These are phyloP conservation scores for Drosophila insularis DNA, from an alignment of 1,140 invertebrate species.

Conservation along the genomic window DNA sequence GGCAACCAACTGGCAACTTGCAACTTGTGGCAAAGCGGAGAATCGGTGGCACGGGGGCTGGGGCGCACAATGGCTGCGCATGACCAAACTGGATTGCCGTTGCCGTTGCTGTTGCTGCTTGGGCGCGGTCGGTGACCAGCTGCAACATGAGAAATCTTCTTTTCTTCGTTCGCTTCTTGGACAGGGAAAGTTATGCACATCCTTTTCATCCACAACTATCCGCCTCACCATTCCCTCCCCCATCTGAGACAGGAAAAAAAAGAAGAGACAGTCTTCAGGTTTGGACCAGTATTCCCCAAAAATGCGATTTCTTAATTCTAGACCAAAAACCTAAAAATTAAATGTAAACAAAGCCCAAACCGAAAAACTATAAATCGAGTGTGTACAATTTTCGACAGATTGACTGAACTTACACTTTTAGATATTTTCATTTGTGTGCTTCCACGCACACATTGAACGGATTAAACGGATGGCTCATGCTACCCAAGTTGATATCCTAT, in stretches of 20 bases:
- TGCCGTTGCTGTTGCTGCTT: background rate
- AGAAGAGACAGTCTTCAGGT: too few relatives aligned
- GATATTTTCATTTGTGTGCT: too few relatives aligned
- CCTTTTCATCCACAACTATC: background rate
- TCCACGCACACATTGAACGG: too few relatives aligned
- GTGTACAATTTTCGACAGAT: background rate
- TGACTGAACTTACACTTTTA: too few relatives aligned
- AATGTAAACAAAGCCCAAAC: background rate
- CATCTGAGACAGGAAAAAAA: too few relatives aligned
- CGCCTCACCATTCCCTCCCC: background rate
- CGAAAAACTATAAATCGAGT: background rate
- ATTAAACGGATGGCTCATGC: background rate
- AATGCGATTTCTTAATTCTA: background rate
- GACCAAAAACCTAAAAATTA: background rate
- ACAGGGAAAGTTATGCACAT: conserved; percentile 12
- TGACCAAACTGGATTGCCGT: conserved; percentile 59
- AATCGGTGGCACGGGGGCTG: background rate
- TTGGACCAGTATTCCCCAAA: too few relatives aligned
- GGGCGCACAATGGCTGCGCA: conserved; percentile 10
- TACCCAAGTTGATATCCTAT: conserved; percentile 8
- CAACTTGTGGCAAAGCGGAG: conserved; percentile 6
- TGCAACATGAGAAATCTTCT: conserved; percentile 18
- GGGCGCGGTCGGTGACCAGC: conserved; percentile 17
- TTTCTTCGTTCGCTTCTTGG: background rate
- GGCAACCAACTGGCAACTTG: conserved; percentile 28